These are phyloP conservation scores for Thumatha senex DNA, from an alignment of 2,888 invertebrate species.

Conservation along the genomic window DNA sequence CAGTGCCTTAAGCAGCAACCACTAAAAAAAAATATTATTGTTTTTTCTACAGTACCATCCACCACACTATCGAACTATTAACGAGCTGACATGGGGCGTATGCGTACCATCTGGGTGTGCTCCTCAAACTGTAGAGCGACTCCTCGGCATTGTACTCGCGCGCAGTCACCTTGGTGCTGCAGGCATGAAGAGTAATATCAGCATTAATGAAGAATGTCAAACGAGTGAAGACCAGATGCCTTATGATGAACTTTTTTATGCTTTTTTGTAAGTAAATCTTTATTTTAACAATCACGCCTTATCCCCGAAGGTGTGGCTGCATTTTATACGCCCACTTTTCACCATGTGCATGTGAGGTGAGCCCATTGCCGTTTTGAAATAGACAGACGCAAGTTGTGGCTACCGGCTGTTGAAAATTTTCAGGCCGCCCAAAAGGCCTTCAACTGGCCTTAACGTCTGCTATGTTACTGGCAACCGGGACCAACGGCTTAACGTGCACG, in stretches of 20 bases:
- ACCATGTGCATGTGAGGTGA: too few species aligned
- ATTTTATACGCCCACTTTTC: too few species aligned
- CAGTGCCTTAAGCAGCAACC: too few species aligned
- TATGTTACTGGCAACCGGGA: too few species aligned
- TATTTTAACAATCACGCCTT: not conserved
- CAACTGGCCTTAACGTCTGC: too few species aligned
- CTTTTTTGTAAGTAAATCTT: slow-evolving; percentile 58
- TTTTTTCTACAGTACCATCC: slow-evolving; percentile 50
- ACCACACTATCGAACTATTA: slow-evolving; percentile 55
- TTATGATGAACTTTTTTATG: slow-evolving; percentile 55
- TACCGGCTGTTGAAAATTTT: too few species aligned
- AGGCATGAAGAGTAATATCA: slow-evolving; percentile 58
- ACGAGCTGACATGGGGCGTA: slow-evolving; percentile 79
- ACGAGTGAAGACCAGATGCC: slow-evolving; percentile 41
- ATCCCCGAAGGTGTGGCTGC: too few species aligned
- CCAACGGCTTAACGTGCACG: too few species aligned
- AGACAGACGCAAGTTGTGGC: too few species aligned
- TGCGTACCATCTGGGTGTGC: slow-evolving; percentile 79
- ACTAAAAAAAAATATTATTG: too few species aligned
- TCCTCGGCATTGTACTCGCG: slow-evolving; percentile 58
- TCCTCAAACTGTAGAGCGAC: slow-evolving; percentile 54
- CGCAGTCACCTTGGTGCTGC: slow-evolving; percentile 69
- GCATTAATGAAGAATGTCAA: slow-evolving; percentile 60
- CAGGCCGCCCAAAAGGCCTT: too few species aligned
- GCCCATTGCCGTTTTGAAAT: too few species aligned